phyloP scores from a whole-genome alignment of 53 echinoderm and acorn worm species.

The Mesocentrotus franciscanus region DNA sequence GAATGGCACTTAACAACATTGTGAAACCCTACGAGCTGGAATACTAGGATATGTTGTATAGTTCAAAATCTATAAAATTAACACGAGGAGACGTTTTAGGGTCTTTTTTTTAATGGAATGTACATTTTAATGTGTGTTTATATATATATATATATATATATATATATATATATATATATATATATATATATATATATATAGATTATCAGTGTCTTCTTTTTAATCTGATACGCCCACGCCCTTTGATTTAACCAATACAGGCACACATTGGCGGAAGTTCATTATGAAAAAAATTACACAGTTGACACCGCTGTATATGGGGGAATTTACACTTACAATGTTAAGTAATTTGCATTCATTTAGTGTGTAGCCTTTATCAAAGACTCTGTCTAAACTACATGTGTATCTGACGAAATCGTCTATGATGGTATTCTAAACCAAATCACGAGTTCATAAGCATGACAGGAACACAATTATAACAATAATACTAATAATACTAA shows the following conservation, averaged over 20 bases:
- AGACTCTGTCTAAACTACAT: not conserved
- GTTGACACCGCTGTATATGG: not conserved
- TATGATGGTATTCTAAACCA: too few species aligned
- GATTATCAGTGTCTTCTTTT: not conserved
- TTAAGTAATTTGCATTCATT: not conserved
- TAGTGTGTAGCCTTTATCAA: not conserved
- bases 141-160: not conserved
- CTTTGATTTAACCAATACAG: not conserved
- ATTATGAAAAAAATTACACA: not conserved
- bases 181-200: not conserved
- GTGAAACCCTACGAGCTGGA: too few species aligned
- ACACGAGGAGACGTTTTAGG: too few species aligned
- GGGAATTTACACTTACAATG: conserved; percentile 3
- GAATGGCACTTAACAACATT: too few species aligned
- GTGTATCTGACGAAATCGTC: too few species aligned
- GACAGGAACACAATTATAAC: too few species aligned
- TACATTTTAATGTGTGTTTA: not conserved
- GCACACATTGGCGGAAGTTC: not conserved
- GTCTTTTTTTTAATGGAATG: too few species aligned
- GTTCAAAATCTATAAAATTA: too few species aligned
- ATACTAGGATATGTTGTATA: too few species aligned
- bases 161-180: not conserved
- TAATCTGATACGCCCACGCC: not conserved
- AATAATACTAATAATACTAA: too few species aligned
- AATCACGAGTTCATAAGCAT: too few species aligned